Base-by-base conservation (phyloP, 64 coral and sea anemone species). In the Hydrozoanthus tunicans region DNA sequence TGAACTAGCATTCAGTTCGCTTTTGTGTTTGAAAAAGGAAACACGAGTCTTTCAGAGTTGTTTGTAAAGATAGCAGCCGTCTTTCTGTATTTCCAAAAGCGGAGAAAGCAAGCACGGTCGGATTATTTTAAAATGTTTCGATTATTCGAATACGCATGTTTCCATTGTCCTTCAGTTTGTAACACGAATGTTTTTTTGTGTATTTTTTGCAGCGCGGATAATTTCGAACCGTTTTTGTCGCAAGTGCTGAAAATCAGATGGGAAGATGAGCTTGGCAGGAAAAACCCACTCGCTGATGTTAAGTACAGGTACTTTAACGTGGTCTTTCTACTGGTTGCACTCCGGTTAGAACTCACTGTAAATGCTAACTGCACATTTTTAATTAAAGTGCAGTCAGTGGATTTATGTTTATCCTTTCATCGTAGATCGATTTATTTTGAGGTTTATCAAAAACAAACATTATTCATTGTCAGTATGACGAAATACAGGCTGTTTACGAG, bases 231-330 rank as follows among this genome's bases (percentile, higher is more conserved):
- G 6, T 98, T 93, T 62, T 75, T 98, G 57, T 98, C 96, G n/a
- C 91, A 98, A 90, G 93, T 98, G 6, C 79, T 98, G 64, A 98
- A 98, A 91, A 95, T 98, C 65, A 92, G 96, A 23, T 98, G 96
- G 96, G 93, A 93, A 89, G 96, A 98, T 63, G 96, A 98, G 17
- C 79, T 98, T 64, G 89, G 94, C 5, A 93, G 61, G 77, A 81
- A 64, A 85, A 98, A 98, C 59, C 96, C 96, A n/a, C 79, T 98
- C 2, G 81, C 79, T 14, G 91, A 93, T 3, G 86, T 56, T 68
- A 83, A 86, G 69, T 98, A 98, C 91, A 98, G 93, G 96, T 98
- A 93, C 27, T 51, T 63, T 59, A 0, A 6, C 9, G 8, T 43
- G 7, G 56, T 91, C 61, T 79, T 70, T n/a, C 26, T 8, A 63